A percentile compares a stretch with the other conserved stretches of the same genome.
phyloP scores from a whole-genome alignment of 2,113 vertebrate species.

The Camelus dromedarius region DNA sequence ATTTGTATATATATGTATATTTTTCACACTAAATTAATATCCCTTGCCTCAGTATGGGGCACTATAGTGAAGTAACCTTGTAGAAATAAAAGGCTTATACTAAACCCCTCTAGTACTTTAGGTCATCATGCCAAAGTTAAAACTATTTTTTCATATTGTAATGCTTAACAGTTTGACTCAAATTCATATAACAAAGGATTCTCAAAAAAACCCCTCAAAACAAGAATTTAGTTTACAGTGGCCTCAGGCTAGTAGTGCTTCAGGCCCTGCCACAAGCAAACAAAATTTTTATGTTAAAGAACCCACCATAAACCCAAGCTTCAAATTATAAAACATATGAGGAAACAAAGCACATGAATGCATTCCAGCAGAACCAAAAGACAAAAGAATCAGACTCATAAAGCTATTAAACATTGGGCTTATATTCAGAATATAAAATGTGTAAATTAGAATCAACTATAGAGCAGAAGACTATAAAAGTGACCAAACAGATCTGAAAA shows the following conservation, averaged over 20 bases:
- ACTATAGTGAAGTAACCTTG: neutral
- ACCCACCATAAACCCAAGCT: neutral
- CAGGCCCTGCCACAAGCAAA: neutral
- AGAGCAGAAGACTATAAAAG: neutral
- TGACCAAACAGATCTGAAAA: neutral
- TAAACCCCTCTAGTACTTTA: neutral
- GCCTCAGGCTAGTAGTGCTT: neutral
- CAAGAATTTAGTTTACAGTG: neutral
- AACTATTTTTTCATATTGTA: neutral
- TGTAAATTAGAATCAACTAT: neutral
- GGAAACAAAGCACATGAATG: neutral
- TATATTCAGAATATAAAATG: neutral
- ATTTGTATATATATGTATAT: neutral
- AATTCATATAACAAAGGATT: neutral
- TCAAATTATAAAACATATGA: neutral
- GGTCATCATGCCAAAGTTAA: neutral
- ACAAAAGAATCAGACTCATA: neutral
- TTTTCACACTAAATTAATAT: neutral
- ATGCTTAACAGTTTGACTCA: neutral
- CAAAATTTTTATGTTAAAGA: neutral
- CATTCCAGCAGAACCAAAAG: neutral
- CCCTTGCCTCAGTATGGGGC: neutral
- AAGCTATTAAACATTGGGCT: neutral
- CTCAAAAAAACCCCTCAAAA: neutral
- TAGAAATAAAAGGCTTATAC: conserved; percentile 11